Base-by-base conservation (phyloP, 2,888 invertebrate genomes). In the Acanthoscelides obtectus region DNA sequence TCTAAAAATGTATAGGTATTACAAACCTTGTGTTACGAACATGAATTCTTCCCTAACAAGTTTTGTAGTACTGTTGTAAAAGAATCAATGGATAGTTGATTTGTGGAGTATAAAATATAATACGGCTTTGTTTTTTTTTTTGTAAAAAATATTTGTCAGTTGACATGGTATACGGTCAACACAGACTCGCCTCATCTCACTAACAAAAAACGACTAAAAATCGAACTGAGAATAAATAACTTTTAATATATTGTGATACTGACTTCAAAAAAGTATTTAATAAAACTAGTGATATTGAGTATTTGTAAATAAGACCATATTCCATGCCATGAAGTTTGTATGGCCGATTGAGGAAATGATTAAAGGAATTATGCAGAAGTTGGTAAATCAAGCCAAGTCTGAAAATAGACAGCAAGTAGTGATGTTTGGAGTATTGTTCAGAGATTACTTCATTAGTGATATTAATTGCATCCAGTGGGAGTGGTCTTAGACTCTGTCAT, bases 361-460 rank as follows among this genome's bases (percentile, higher is more conserved):
- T 45, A 3, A 12, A 45, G 45, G 17, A 6, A 45, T 45, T 45
- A 45, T 45, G 45, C 45, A 12, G 3, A 45, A 45, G 45, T 45
- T 45, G 25, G 17, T 17, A 45, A 12, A 45, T 17, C 12, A 45
- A 45, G 45, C 45, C 6, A 17, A 45, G 45, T 45, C 17, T 17
- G 17, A 45, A 45, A 12, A 45, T 25, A 22, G 8, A 8, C 70
- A 76, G 75, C 76, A 74, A 70, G 75, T 76, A 76, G 75, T 76
- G 76, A 76, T 76, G 76, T 76, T 74, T 74, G 72, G 22, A 21
- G 63, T 25, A 63, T 22, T 45, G 64, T 2, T 20, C 20, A n/a
- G 17, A 67, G 20, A 20, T 67, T 20, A 67, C 6, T 25, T 25
- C 17, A 45, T 45, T 12, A 45, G 45, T 45, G 3, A 45, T 3